Evolutionary conservation across 2,888 invertebrate species (phyloP).

Genomic region (Steinernema carpocapsae): DNA sequence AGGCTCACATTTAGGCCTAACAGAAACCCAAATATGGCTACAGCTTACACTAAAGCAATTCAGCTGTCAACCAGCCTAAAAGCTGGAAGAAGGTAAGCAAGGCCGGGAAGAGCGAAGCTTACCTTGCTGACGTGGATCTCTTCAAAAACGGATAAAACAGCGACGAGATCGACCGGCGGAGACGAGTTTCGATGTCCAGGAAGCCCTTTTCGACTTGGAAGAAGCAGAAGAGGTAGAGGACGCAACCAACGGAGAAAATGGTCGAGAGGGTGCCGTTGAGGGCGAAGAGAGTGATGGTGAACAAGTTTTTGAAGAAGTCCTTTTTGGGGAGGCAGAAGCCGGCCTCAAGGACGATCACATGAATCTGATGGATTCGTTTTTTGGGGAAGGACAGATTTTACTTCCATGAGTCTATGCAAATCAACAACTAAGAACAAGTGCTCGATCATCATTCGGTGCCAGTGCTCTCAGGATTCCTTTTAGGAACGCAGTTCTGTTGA

Average conservation of each 20-base stretch:
- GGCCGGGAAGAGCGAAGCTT: neutral
- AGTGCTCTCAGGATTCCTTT: too few species aligned
- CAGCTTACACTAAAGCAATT: too few species aligned
- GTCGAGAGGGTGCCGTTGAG: conserved; percentile 90
- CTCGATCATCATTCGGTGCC: too few species aligned
- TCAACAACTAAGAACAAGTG: too few species aligned
- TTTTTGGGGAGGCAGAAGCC: conserved; percentile 98
- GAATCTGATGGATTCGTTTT: too few species aligned
- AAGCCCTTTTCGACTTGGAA: conserved; percentile 13
- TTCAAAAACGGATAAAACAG: conserved; percentile 39
- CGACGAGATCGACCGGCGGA: conserved; percentile 41
- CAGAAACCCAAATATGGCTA: too few species aligned
- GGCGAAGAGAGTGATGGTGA: conserved; percentile 90
- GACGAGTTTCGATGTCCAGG: conserved; percentile 30
- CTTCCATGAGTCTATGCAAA: too few species aligned
- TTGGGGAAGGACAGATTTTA: too few species aligned
- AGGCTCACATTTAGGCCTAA: too few species aligned
- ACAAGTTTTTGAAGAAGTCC: conserved; percentile 90
- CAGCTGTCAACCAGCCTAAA: too few species aligned
- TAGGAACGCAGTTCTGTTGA: too few species aligned
- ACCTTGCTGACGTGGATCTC: conserved; percentile 33
- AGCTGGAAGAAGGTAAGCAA: conserved; percentile 6
- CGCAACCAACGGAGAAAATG: conserved; percentile 75
- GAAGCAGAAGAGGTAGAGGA: conserved; percentile 17
- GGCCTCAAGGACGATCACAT: conserved; percentile 94